phyloP scores from a whole-genome alignment of 1,140 invertebrate genomes.

The Eupeodes corollae region DNA sequence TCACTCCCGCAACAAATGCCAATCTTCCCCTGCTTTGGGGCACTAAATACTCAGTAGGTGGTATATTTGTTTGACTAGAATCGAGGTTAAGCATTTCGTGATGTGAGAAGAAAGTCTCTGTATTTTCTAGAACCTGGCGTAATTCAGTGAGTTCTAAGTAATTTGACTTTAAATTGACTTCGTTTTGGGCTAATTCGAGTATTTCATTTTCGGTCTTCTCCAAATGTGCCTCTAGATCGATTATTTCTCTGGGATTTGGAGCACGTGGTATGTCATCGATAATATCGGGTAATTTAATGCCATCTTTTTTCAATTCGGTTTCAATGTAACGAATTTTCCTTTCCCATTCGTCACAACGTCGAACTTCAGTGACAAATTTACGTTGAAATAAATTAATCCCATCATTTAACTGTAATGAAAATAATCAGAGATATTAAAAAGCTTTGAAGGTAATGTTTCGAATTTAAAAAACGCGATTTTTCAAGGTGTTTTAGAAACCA shows the following conservation, averaged over 20 bases:
- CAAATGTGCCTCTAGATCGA: constrained; percentile 64
- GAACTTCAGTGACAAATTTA: constrained; percentile 73
- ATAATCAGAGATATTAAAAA: not conserved
- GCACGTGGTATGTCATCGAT: constrained; percentile 72
- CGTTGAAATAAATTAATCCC: constrained; percentile 72
- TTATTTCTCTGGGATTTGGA: constrained; percentile 91
- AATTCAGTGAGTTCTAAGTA: constrained; percentile 87
- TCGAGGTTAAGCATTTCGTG: constrained; percentile 29
- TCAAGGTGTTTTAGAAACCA: too few species aligned
- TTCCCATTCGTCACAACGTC: constrained; percentile 78
- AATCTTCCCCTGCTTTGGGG: constrained; percentile 54
- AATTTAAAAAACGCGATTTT: too few species aligned
- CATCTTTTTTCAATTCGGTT: constrained; percentile 76
- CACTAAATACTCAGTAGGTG: constrained; percentile 58
- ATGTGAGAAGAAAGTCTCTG: constrained; percentile 46
- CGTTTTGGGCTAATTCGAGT: constrained; percentile 84
- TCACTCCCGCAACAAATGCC: constrained; percentile 77
- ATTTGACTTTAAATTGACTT: constrained; percentile 86
- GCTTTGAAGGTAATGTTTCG: too few species aligned
- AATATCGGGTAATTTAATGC: constrained; percentile 57
- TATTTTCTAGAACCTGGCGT: constrained; percentile 85
- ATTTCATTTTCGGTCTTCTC: constrained; percentile 91
- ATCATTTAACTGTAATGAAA: constrained; percentile 52
- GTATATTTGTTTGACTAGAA: constrained; percentile 43
- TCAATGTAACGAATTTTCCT: constrained; percentile 74